phyloP scores from a whole-genome alignment of 2,797 vertebrate genomes.

The Pelobates cultripes region DNA sequence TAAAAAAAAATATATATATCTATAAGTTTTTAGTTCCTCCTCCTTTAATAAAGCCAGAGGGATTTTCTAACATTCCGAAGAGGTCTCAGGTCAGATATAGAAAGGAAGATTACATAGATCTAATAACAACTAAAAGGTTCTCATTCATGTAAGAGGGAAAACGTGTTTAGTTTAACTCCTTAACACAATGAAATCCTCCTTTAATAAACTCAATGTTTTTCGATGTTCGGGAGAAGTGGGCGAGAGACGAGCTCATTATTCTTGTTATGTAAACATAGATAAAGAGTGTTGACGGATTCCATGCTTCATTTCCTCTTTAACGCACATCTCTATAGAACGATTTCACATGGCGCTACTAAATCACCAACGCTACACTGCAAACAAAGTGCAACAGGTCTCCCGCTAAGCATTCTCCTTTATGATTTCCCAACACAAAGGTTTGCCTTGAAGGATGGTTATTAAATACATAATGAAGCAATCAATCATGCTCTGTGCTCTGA shows the following conservation, averaged over 20 bases:
- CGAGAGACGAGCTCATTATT: not conserved
- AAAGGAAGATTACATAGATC: too few relatives aligned
- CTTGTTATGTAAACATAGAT: constrained; percentile 32
- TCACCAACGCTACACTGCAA: constrained; percentile 18
- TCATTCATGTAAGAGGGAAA: too few relatives aligned
- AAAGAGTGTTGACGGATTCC: constrained; percentile 36
- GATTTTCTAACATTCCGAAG: too few relatives aligned
- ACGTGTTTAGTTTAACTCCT: not conserved
- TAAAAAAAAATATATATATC: too few relatives aligned
- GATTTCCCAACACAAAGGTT: constrained; percentile 22
- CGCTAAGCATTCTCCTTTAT: constrained; percentile 20
- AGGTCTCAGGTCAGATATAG: too few relatives aligned
- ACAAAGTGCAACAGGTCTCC: constrained; percentile 14
- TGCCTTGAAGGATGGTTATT: constrained; percentile 31
- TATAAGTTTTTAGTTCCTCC: too few relatives aligned
- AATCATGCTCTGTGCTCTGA: constrained; percentile 2
- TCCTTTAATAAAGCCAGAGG: too few relatives aligned
- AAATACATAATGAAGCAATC: constrained; percentile 38
- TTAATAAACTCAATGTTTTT: not conserved
- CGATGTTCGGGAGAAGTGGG: not conserved
- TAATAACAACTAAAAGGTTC: too few relatives aligned
- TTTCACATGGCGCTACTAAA: constrained; percentile 16
- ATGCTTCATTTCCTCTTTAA: constrained; percentile 24
- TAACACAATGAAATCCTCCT: not conserved
- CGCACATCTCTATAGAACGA: constrained; percentile 34